Percentiles rank a stretch among this genome's conserved stretches.
Conservation (phyloP, 1,140 invertebrate genomes). For the Euglossa dilemma region DNA sequence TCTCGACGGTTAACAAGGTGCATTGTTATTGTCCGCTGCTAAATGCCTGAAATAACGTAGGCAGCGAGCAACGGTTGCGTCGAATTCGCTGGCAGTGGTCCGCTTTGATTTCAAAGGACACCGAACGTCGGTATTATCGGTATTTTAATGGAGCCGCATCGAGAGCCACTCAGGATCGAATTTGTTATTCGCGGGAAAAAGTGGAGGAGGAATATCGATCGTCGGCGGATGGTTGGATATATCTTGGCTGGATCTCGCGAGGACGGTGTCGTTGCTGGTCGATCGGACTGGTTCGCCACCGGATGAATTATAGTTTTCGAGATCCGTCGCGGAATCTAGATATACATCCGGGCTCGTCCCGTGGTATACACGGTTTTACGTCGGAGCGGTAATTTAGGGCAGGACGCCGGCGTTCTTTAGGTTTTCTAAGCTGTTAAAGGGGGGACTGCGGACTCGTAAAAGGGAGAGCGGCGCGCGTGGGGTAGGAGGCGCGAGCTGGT, state of each 20-base stretch:
- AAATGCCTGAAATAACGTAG: slow-evolving; percentile 20
- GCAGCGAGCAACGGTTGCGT: not conserved
- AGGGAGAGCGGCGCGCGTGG: slow-evolving; percentile 19
- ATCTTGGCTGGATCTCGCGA: too few species aligned
- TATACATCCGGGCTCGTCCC: not conserved
- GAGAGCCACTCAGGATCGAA: slow-evolving; percentile 4
- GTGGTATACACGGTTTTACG: not conserved
- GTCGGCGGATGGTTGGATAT: not conserved
- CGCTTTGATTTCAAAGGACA: slow-evolving; percentile 8
- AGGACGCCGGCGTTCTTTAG: not conserved
- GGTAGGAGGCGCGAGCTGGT: slow-evolving; percentile 30
- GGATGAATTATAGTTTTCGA: not conserved
- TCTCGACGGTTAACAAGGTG: not conserved
- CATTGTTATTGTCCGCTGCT: slow-evolving; percentile 5
- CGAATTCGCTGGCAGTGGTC: not conserved
- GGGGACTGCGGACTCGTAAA: slow-evolving; percentile 21
- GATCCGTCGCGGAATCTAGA: not conserved
- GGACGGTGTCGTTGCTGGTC: too few species aligned
- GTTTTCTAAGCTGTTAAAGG: slow-evolving; percentile 10
- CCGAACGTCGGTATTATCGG: slow-evolving; percentile 5
- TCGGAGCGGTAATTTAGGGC: not conserved
- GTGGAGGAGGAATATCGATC: not conserved
- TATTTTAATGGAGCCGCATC: slow-evolving; percentile 12
- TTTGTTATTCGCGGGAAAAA: slow-evolving; percentile 14
- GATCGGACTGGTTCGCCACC: too few species aligned